Evolutionary conservation across 2,113 vertebrate species (phyloP).

Genomic region (Dipodomys merriami): DNA sequence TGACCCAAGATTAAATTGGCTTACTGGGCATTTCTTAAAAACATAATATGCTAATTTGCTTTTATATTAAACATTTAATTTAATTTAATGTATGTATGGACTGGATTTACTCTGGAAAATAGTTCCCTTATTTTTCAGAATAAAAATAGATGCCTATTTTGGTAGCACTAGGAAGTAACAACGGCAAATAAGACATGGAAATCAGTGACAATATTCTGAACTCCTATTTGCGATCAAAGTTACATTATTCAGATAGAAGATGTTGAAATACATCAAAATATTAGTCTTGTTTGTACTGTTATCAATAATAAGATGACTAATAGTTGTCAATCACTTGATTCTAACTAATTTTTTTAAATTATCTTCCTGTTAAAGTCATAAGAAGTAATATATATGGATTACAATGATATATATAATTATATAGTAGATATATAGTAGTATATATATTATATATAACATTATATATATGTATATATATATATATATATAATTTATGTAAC

Average conservation of each 20-base stretch:
- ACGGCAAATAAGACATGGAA: neutral
- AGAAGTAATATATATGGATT: neutral
- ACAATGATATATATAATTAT: neutral
- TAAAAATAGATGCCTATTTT: conserved; percentile 42
- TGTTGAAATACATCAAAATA: neutral
- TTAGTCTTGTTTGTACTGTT: neutral
- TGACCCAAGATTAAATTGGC: conserved; percentile 75
- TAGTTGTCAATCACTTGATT: neutral
- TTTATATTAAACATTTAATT: conserved; percentile 80
- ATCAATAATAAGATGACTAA: neutral
- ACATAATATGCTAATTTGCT: conserved; percentile 68
- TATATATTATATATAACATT: neutral
- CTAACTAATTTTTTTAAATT: neutral
- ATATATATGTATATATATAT: neutral
- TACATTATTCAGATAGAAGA: neutral
- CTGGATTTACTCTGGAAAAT: conserved; percentile 56
- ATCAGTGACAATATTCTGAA: neutral
- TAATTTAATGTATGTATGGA: conserved; percentile 71
- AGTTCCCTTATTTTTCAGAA: conserved; percentile 34
- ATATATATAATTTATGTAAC: no score
- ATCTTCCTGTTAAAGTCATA: neutral
- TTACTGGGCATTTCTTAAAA: conserved; percentile 71
- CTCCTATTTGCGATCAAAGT: neutral
- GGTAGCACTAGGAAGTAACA: neutral
- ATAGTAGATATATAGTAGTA: no score